Conservation (phyloP, 2,888 invertebrate species). For the Aelia acuminata region DNA sequence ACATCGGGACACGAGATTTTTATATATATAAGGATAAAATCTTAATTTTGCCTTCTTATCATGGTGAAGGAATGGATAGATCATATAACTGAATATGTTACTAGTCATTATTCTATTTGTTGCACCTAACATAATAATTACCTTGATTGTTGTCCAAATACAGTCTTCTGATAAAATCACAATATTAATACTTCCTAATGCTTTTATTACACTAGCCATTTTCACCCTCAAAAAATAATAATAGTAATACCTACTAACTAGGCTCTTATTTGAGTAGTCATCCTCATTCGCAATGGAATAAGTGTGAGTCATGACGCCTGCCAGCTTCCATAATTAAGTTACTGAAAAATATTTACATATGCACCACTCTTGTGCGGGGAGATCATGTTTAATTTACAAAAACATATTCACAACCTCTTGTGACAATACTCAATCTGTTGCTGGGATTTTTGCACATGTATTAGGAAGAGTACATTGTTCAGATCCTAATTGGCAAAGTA, state of each 20-base stretch:
- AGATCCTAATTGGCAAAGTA: too few relatives aligned
- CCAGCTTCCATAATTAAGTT: too few relatives aligned
- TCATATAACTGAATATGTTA: background rate
- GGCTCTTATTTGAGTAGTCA: background rate
- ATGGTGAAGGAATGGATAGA: background rate
- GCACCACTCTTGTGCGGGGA: too few relatives aligned
- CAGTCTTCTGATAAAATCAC: background rate
- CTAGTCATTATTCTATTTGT: background rate
- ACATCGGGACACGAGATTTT: too few relatives aligned
- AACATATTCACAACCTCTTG: too few relatives aligned
- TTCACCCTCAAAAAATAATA: background rate
- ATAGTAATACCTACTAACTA: background rate
- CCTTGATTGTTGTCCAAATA: background rate
- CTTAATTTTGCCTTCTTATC: background rate
- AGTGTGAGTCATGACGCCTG: too few relatives aligned
- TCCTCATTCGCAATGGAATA: background rate
- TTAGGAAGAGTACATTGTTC: too few relatives aligned
- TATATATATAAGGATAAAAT: too few relatives aligned
- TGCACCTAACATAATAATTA: slow-evolving; percentile 14
- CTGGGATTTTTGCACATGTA: too few relatives aligned
- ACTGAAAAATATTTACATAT: too few relatives aligned
- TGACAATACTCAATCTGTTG: too few relatives aligned
- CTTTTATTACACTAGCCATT: background rate
- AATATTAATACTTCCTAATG: background rate
- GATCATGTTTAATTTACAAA: too few relatives aligned